These are phyloP conservation scores for Stichopus chloronotus DNA, from an alignment of 35 echinoderm and acorn worm genomes.

Conservation along the genomic window DNA sequence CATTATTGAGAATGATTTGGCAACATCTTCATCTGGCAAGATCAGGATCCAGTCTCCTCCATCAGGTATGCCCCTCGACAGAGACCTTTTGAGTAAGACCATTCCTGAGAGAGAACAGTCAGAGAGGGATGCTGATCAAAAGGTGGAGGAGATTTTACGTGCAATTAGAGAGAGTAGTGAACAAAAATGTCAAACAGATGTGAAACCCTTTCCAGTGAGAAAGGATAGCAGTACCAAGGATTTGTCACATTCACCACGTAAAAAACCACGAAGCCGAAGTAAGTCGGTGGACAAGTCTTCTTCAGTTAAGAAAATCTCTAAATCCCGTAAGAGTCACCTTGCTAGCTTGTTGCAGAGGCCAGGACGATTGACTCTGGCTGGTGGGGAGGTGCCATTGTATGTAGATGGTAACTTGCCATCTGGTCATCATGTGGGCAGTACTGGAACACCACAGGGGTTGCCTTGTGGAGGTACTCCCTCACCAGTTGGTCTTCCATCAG, in stretches of 20 bases:
- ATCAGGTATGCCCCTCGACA: not conserved
- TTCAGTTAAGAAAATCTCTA: slow-evolving; percentile 13
- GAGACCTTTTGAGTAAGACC: not conserved
- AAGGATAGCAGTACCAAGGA: not conserved
- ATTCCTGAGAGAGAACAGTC: not conserved
- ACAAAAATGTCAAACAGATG: not conserved
- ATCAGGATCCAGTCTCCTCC: not conserved
- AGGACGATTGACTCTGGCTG: slow-evolving; percentile 8
- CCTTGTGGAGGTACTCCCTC: not conserved
- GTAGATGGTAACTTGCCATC: slow-evolving; percentile 1
- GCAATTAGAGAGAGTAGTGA: slow-evolving; percentile 52
- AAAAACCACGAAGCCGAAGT: slow-evolving; percentile 43
- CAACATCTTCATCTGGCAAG: not conserved
- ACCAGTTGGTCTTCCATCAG: not conserved
- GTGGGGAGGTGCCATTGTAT: slow-evolving; percentile 24
- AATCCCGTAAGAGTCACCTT: slow-evolving; percentile 42
- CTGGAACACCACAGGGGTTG: not conserved
- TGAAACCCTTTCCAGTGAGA: not conserved
- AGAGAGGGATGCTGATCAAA: slow-evolving; percentile 49
- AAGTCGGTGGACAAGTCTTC: slow-evolving; percentile 51
- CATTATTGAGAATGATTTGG: slow-evolving; percentile 54
- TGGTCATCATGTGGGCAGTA: not conserved
- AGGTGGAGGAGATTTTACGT: slow-evolving; percentile 57
- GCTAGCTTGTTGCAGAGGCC: slow-evolving; percentile 48
- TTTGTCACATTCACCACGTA: not conserved